Percentiles rank a stretch among this genome's conserved stretches.
Evolutionary conservation across 2,113 vertebrate genomes (phyloP).

Genomic region (Sapayoa aenigma): DNA sequence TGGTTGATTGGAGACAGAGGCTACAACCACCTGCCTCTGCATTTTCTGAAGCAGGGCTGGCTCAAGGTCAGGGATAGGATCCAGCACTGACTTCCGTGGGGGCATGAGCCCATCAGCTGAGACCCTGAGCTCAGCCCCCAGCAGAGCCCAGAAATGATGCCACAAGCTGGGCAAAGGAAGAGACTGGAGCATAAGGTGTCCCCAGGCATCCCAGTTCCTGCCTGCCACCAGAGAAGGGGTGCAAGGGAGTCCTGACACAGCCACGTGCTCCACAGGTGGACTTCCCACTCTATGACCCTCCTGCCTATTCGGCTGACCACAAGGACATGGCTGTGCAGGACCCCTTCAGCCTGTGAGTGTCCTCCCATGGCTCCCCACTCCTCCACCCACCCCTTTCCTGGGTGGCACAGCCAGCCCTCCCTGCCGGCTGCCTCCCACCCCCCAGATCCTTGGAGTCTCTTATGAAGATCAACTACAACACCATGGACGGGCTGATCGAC

Average conservation of each 20-base stretch:
- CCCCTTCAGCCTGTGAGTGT: slow-evolving; percentile 70
- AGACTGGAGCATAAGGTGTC: background rate
- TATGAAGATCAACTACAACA: slow-evolving; percentile 71
- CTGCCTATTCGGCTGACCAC: slow-evolving; percentile 64
- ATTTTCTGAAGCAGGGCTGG: background rate
- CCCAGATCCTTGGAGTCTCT: slow-evolving; percentile 65
- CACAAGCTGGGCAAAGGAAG: background rate
- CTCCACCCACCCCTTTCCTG: background rate
- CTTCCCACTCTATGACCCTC: slow-evolving; percentile 81
- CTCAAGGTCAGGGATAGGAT: background rate
- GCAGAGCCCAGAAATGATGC: background rate
- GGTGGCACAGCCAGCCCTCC: background rate
- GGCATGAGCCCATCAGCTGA: accelerated
- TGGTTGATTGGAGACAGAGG: background rate
- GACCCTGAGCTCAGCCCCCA: background rate
- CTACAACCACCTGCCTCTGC: background rate
- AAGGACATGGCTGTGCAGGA: slow-evolving; percentile 54
- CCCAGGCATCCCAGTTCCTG: accelerated
- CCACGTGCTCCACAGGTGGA: slow-evolving; percentile 65
- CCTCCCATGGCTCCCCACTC: accelerated
- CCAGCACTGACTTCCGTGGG: background rate
- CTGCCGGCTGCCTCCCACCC: background rate
- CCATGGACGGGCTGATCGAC: slow-evolving; percentile 62
- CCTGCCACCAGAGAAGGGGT: background rate
- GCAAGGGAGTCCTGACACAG: accelerated